Evolutionary conservation across 2,797 vertebrate genomes (phyloP).

Genomic region (Acanthis flammea): DNA sequence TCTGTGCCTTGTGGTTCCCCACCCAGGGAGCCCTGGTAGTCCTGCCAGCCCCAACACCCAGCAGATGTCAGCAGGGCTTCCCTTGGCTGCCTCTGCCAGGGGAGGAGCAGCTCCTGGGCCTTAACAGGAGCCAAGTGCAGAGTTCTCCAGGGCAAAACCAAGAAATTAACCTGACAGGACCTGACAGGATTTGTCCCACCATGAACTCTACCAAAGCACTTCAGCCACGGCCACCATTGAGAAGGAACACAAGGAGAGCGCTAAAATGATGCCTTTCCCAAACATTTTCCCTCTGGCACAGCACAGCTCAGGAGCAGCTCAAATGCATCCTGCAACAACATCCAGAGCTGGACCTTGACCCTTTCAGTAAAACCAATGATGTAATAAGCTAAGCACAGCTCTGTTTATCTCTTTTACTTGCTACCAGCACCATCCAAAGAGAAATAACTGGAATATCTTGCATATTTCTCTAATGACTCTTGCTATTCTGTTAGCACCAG

Average conservation of each 20-base stretch:
- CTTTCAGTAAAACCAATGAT: not conserved
- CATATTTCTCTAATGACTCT: constrained; percentile 44
- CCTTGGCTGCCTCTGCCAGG: not conserved
- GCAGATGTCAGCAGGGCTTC: not conserved
- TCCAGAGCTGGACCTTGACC: not conserved
- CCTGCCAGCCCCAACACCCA: not conserved
- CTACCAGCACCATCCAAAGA: constrained; percentile 35
- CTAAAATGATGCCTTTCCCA: not conserved
- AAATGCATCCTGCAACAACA: not conserved
- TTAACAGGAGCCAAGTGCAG: not conserved
- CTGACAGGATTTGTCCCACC: not conserved
- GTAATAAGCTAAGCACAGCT: not conserved
- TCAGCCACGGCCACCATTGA: accelerated
- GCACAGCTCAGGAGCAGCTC: not conserved
- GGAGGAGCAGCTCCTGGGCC: not conserved
- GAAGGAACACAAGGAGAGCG: accelerated
- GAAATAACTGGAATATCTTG: constrained; percentile 36
- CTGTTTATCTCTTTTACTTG: not conserved
- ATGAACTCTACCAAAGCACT: not conserved
- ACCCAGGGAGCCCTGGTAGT: not conserved
- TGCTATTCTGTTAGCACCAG: not conserved
- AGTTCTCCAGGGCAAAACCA: not conserved
- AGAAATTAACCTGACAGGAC: not conserved
- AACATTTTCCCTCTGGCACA: not conserved
- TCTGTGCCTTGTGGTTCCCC: not conserved